Conservation (phyloP, 2,888 invertebrate genomes). For the Eulithis testata region DNA sequence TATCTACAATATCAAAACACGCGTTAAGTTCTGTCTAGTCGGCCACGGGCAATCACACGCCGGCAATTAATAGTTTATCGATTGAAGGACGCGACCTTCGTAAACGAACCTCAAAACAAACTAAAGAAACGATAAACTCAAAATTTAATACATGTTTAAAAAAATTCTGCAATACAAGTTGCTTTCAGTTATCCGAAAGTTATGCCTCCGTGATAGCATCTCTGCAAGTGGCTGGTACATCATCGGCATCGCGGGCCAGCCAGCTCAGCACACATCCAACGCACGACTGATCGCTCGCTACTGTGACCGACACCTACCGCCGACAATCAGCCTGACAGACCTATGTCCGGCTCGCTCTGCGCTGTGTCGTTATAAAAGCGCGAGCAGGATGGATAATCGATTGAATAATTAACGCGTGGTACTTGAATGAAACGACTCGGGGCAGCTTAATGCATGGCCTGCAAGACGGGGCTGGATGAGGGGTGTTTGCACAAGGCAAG, state of each 20-base stretch:
- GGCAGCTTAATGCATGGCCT: constrained; percentile 67
- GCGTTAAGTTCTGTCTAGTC: constrained; percentile 65
- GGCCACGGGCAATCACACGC: constrained; percentile 74
- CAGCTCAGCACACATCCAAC: constrained; percentile 59
- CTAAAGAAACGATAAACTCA: constrained; percentile 64
- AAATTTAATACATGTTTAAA: constrained; percentile 66
- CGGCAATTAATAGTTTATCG: constrained; percentile 82
- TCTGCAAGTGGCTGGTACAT: constrained; percentile 74
- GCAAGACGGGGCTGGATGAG: constrained; percentile 56
- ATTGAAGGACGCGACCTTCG: constrained; percentile 82
- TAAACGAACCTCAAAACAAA: constrained; percentile 68
- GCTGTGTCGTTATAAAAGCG: constrained; percentile 25
- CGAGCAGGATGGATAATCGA: constrained; percentile 55
- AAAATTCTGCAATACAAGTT: constrained; percentile 63
- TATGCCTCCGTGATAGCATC: constrained; percentile 79
- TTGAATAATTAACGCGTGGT: constrained; percentile 74
- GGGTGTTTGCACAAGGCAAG: constrained; percentile 63
- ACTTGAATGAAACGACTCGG: constrained; percentile 68
- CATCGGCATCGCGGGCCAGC: constrained; percentile 75
- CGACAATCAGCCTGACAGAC: constrained; percentile 41
- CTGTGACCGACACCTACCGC: constrained; percentile 40
- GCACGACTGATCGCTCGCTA: constrained; percentile 62
- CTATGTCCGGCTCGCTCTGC: constrained; percentile 51
- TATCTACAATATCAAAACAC: constrained; percentile 70
- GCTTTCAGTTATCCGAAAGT: constrained; percentile 76